phyloP scores from a whole-genome alignment of 2,888 invertebrate species.

The Hipparchia semele region DNA sequence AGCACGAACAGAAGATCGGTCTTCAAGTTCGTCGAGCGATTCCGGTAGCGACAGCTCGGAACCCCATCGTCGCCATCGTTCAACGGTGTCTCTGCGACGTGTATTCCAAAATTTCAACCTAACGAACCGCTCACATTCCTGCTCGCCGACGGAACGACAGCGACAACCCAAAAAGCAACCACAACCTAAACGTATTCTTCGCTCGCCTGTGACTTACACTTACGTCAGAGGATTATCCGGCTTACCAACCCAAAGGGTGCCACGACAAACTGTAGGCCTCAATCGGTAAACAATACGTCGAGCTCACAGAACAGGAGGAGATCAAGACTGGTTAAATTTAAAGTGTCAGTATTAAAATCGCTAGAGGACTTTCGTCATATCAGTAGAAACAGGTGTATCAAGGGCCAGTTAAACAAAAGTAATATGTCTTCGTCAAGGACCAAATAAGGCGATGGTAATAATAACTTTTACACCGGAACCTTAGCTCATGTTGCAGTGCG shows the following conservation, averaged over 20 bases:
- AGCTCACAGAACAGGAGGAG: constrained; percentile 56
- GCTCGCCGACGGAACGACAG: constrained; percentile 78
- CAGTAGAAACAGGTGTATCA: constrained; percentile 64
- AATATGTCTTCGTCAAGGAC: constrained; percentile 46
- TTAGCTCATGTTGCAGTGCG: constrained; percentile 18
- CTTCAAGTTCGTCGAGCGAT: constrained; percentile 84
- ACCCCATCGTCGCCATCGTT: constrained; percentile 74
- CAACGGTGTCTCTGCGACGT: constrained; percentile 86
- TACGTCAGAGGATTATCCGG: constrained; percentile 92
- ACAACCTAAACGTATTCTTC: constrained; percentile 88
- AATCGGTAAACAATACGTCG: constrained; percentile 61
- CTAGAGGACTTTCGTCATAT: constrained; percentile 72
- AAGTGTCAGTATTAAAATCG: constrained; percentile 61
- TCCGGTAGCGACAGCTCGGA: constrained; percentile 85
- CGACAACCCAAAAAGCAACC: constrained; percentile 82
- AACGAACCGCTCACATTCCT: constrained; percentile 85
- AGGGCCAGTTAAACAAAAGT: constrained; percentile 50
- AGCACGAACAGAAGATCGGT: constrained; percentile 67
- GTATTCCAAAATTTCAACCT: constrained; percentile 88
- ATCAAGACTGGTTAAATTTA: constrained; percentile 75
- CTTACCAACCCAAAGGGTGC: constrained; percentile 91
- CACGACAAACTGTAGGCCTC: constrained; percentile 80
- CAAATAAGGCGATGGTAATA: constrained; percentile 45
- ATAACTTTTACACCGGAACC: constrained; percentile 16
- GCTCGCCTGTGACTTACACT: constrained; percentile 90